Evolutionary conservation across 2,113 vertebrate genomes (phyloP), one percentile per base, ranked within the genome.

Genomic region (Eurypyga helias): DNA sequence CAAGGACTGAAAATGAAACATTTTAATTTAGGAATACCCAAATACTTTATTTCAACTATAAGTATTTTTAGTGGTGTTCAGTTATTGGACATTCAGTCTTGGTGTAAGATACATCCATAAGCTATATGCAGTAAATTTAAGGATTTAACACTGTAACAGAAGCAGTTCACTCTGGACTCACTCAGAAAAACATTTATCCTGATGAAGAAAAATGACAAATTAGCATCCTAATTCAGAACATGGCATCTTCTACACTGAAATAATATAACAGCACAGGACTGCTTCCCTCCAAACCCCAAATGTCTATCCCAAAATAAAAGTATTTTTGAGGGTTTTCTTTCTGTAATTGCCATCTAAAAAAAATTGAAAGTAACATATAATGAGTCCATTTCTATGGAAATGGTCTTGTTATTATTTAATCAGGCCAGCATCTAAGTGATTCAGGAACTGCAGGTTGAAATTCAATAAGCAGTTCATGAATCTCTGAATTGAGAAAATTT

Each of bases 361-460:
- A 94, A 89, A 77, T 13, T 36, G 43, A 54, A 92, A 87, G 41
- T 67, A 94, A 72, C 80, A 79, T 71, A 95, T 91, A 97, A 96
- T 95, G 64, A 98, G 67, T 57, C 91, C 6, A 97, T 98, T 98
- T 97, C 94, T 97, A 96, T 97, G 96, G 94, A 98, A 98, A 97
- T 98, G 23, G 33, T 93, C 89, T 97, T 80, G 38, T 95, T 97
- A 97, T 92, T 97, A 97, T 97, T 97, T 97, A 98, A 97, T 98
- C 96, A 97, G 38, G 71, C 71, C 92, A 97, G 77, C 55, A 96
- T 73, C 94, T 97, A 89, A 98, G 87, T 96, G 94, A 97, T 97
- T 98, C 94, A 97, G 97, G 96, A 97, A 97, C 82, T 91, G 58
- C 85, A 94, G 89, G 75, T 87, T 96, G 96, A 97, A 97, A 97